Base-by-base conservation (phyloP, 2,888 invertebrate species). In the Dolichomitus sp. region DNA sequence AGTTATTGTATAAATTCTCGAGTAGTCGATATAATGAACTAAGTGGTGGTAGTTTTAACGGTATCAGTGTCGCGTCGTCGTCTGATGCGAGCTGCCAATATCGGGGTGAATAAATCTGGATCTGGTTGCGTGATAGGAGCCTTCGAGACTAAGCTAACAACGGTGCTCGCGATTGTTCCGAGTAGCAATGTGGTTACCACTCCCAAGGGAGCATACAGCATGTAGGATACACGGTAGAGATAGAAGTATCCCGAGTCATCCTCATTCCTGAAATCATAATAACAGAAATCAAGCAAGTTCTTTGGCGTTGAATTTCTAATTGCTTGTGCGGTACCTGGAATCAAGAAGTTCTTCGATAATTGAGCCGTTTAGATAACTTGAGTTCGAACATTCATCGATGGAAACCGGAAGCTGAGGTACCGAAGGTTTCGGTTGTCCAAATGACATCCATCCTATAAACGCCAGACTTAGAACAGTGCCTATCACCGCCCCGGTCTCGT, bases 181-280 rank as follows among this genome's bases (percentile, higher is more conserved):
- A 95, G 90, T 4, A 95, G 57, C 37, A 95, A 87, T 0, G 96
- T 94, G 1, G 94, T 86, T 0, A 94, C 11, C 54, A 95, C 92
- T 30, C 96, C 96, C 19, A 95, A 84, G 0, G 95, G 94, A 0
- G 96, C 96, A 75, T 96, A 96, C 96, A 97, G 97, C 94, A 97
- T 94, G 89, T 97, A 97, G 0, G 97, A 97, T 30, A 97, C 94
- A 85, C 96, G 95, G 89, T 96, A 96, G n/a, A 96, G 92, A 94
- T 96, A 97, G 88, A 96, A 95, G 89, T 95, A 96, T 0, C 82
- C 69, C 2, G 87, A 81, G 37, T 89, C 87, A 50, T 52, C 33
- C 4, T 33, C 42, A 23, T 14, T 33, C 42, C 86, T 86, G 59
- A 37, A 72, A 85, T 65, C 9, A 54, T 33, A 75, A 50, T 50